These are phyloP conservation scores for Naja naja DNA, from an alignment of 2,113 vertebrate species.

Conservation along the genomic window DNA sequence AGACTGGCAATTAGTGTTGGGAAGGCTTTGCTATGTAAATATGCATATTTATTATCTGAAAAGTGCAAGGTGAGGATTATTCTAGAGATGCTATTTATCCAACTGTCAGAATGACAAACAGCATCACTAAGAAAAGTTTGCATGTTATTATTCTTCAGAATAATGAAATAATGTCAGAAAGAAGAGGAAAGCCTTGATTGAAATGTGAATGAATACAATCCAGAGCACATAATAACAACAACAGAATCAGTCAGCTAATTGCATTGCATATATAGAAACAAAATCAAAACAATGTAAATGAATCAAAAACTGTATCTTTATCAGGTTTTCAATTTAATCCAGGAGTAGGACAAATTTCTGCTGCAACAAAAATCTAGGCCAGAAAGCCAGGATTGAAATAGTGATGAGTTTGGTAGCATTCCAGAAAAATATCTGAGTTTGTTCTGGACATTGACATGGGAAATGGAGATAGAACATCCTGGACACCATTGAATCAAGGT, in stretches of 20 bases:
- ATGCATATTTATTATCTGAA: neutral
- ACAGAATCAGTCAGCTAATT: neutral
- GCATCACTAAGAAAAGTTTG: neutral
- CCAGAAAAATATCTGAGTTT: neutral
- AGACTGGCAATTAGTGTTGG: neutral
- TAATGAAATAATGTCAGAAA: neutral
- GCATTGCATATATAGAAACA: neutral
- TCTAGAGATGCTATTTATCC: neutral
- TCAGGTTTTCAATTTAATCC: neutral
- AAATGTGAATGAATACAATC: neutral
- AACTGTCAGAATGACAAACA: neutral
- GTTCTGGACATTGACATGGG: neutral
- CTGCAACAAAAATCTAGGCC: neutral
- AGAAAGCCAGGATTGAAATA: neutral
- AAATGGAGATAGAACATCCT: neutral
- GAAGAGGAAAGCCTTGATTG: neutral
- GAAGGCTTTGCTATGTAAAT: slow-evolving; percentile 9
- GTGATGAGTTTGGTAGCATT: neutral
- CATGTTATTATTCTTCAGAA: neutral
- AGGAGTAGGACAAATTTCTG: neutral
- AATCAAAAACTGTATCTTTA: neutral
- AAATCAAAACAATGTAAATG: neutral
- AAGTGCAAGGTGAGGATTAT: neutral
- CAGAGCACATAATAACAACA: neutral
- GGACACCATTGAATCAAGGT: neutral